These are phyloP conservation scores for Aleiodes alternator DNA, from an alignment of 2,888 invertebrate genomes.

Conservation along the genomic window DNA sequence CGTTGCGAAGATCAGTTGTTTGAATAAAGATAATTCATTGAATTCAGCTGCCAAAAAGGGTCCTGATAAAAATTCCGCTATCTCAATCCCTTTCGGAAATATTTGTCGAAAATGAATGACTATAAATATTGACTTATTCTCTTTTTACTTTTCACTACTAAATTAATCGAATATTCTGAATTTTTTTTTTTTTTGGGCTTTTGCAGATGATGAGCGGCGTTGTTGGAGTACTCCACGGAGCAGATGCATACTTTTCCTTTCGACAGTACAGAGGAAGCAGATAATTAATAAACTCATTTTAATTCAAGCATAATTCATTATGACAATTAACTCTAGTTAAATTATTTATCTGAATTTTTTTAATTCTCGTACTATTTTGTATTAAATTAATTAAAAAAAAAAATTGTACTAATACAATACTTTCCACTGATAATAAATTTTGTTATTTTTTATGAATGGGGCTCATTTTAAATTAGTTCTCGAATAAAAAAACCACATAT, in stretches of 20 bases:
- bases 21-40: too few relatives aligned
- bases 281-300: slow-evolving; percentile 66
- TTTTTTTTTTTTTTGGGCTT: slow-evolving; percentile 58
- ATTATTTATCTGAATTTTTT: not conserved
- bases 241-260: slow-evolving; percentile 87
- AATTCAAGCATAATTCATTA: not conserved
- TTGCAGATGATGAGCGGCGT: slow-evolving; percentile 88
- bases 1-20: too few relatives aligned
- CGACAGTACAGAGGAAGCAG: slow-evolving; percentile 81
- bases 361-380: not conserved
- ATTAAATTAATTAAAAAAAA: too few relatives aligned
- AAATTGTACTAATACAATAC: not conserved
- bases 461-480: not conserved
- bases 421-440: too few relatives aligned
- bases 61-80: not conserved
- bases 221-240: slow-evolving; percentile 85
- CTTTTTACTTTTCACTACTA: not conserved
- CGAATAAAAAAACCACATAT: too few relatives aligned
- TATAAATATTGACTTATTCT: too few relatives aligned
- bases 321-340: not conserved
- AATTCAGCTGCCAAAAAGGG: too few relatives aligned
- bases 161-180: slow-evolving; percentile 27
- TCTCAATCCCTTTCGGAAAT: not conserved
- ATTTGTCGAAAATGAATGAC: too few relatives aligned
- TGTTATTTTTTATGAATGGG: too few relatives aligned